phyloP scores from a whole-genome alignment of 2,888 invertebrate genomes.

The Dromius quadrimaculatus region DNA sequence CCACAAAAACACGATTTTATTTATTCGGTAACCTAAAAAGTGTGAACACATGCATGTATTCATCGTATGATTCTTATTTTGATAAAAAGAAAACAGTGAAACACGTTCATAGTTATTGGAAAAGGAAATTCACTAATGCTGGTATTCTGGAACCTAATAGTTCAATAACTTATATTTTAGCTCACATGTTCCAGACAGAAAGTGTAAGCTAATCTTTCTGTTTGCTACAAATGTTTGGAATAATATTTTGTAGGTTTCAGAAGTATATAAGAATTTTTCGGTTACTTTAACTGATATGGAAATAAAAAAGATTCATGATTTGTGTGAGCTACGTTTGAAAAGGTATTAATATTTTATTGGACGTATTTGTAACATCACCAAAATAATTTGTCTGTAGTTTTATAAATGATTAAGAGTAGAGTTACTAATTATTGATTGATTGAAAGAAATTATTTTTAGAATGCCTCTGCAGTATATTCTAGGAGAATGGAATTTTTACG shows the following conservation, averaged over 20 bases:
- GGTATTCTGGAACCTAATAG: slow-evolving; percentile 69
- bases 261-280: slow-evolving; percentile 58
- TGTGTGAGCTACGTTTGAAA: slow-evolving; percentile 65
- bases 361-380: not conserved
- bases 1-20: no score
- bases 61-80: no score
- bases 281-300: slow-evolving; percentile 59
- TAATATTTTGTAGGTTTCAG: slow-evolving; percentile 60
- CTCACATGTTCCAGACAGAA: slow-evolving; percentile 68
- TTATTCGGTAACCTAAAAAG: no score
- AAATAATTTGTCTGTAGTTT: no score
- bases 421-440: not conserved
- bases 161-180: slow-evolving; percentile 71
- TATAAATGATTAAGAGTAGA: not conserved
- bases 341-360: slow-evolving; percentile 56
- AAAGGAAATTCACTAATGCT: slow-evolving; percentile 6
- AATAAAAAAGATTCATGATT: slow-evolving; percentile 62
- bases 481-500: slow-evolving; percentile 79
- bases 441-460: slow-evolving; percentile 61
- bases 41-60: no score
- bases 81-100: slow-evolving; percentile 13
- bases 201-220: slow-evolving; percentile 68
- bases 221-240: not conserved
- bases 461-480: slow-evolving; percentile 79
- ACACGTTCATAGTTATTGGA: slow-evolving; percentile 11